Percentiles rank a stretch among this genome's conserved stretches.
These are phyloP conservation scores for Prorops nasuta DNA, from an alignment of 1,140 invertebrate species.

Conservation along the genomic window DNA sequence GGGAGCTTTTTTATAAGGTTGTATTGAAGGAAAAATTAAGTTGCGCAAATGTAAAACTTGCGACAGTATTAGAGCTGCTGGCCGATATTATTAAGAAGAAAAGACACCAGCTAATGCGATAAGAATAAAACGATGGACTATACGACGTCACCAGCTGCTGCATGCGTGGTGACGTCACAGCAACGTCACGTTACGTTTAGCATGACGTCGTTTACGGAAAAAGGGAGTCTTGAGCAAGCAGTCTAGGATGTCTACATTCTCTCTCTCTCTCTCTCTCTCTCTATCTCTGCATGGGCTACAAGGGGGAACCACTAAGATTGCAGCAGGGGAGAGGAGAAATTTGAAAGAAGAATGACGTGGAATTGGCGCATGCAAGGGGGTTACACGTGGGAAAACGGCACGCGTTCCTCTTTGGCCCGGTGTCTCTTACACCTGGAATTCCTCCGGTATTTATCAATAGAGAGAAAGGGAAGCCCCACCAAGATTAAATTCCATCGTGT, in stretches of 20 bases:
- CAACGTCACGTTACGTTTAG: slow-evolving; percentile 38
- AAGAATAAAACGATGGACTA: too few relatives aligned
- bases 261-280: too few relatives aligned
- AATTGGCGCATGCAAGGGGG: slow-evolving; percentile 25
- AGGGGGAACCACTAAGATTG: too few relatives aligned
- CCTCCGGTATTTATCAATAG: slow-evolving; percentile 23
- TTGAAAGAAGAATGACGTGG: slow-evolving; percentile 30
- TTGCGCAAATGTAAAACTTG: background rate
- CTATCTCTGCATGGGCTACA: too few relatives aligned
- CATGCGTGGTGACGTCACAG: too few relatives aligned
- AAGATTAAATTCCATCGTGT: slow-evolving; percentile 19
- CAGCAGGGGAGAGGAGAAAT: slow-evolving; percentile 13
- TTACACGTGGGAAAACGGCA: slow-evolving; percentile 48
- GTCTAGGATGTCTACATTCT: too few relatives aligned
- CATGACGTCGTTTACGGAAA: slow-evolving; percentile 28
- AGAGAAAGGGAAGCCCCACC: slow-evolving; percentile 14
- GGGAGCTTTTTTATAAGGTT: too few relatives aligned
- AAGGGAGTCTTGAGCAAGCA: slow-evolving; percentile 7
- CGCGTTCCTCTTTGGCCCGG: slow-evolving; percentile 36
- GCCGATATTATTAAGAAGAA: background rate
- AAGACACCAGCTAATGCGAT: too few relatives aligned
- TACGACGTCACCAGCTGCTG: too few relatives aligned
- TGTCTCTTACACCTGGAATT: slow-evolving; percentile 43
- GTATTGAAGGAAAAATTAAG: too few relatives aligned
- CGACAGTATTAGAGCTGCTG: background rate